These are phyloP conservation scores for Babyrousa celebensis DNA, from an alignment of 2,797 vertebrate species.

Conservation along the genomic window DNA sequence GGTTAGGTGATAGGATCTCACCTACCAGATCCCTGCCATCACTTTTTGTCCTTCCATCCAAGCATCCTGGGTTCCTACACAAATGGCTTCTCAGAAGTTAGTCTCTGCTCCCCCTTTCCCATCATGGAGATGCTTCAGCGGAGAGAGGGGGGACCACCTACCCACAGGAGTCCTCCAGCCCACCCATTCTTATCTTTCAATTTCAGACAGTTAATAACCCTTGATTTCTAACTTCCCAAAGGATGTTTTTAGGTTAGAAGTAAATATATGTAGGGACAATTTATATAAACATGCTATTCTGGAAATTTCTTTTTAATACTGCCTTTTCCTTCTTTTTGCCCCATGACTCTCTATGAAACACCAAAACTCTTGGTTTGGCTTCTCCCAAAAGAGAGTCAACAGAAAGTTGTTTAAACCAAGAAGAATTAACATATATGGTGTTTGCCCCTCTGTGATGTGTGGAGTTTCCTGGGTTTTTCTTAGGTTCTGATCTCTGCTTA, in stretches of 20 bases:
- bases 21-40: not conserved
- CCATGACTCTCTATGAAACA: not conserved
- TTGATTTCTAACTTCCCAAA: conserved; percentile 35
- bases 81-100: not conserved
- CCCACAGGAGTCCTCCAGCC: not conserved
- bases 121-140: not conserved
- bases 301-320: not conserved
- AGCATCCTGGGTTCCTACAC: not conserved
- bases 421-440: too few species aligned
- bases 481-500: not conserved
- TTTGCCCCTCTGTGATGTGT: not conserved
- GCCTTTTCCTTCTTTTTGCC: not conserved
- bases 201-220: not conserved
- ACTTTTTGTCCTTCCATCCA: not conserved
- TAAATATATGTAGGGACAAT: not conserved
- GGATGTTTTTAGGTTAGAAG: not conserved
- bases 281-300: not conserved
- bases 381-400: not conserved
- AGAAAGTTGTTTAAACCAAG: not conserved
- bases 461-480: not conserved
- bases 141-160: not conserved
- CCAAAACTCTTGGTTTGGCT: not conserved
- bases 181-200: not conserved
- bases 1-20: too few species aligned
- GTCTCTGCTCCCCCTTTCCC: not conserved